Conservation (phyloP, 2,888 invertebrate species). For the Panopea generosa region DNA sequence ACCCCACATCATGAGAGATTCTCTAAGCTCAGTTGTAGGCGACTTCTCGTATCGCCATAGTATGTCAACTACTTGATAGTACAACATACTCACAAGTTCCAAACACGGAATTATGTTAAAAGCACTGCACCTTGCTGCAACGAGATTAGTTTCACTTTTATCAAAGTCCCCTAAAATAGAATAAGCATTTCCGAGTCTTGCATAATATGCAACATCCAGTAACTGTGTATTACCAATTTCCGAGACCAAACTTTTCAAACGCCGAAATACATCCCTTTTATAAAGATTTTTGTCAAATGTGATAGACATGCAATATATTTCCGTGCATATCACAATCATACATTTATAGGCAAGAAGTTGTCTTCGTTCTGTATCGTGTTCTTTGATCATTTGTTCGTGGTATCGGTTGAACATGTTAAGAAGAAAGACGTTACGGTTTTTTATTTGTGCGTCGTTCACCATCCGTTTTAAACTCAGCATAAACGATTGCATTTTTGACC, state of each 20-base stretch:
- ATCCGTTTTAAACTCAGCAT: constrained; percentile 35
- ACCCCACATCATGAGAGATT: constrained; percentile 51
- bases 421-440: constrained; percentile 39
- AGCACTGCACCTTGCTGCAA: constrained; percentile 48
- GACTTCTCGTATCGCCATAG: constrained; percentile 59
- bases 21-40: constrained; percentile 25
- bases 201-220: constrained; percentile 44
- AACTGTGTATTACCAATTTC: constrained; percentile 47
- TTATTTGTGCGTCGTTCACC: constrained; percentile 46
- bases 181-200: constrained; percentile 52
- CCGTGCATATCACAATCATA: constrained; percentile 27
- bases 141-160: constrained; percentile 40
- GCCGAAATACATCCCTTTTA: constrained; percentile 40
- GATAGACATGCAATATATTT: constrained; percentile 34
- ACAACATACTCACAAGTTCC: constrained; percentile 61
- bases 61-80: constrained; percentile 58
- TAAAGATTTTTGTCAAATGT: constrained; percentile 51
- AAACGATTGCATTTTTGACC: constrained; percentile 26
- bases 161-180: constrained; percentile 42
- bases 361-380: constrained; percentile 28
- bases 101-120: constrained; percentile 49
- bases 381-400: constrained; percentile 12
- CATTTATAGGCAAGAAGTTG: constrained; percentile 43
- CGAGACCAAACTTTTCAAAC: constrained; percentile 35
- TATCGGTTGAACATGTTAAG: constrained; percentile 31